Percentiles rank a stretch among this genome's conserved stretches.
Conservation (phyloP, 2,888 invertebrate species). For the Sarcophaga subvicina region DNA sequence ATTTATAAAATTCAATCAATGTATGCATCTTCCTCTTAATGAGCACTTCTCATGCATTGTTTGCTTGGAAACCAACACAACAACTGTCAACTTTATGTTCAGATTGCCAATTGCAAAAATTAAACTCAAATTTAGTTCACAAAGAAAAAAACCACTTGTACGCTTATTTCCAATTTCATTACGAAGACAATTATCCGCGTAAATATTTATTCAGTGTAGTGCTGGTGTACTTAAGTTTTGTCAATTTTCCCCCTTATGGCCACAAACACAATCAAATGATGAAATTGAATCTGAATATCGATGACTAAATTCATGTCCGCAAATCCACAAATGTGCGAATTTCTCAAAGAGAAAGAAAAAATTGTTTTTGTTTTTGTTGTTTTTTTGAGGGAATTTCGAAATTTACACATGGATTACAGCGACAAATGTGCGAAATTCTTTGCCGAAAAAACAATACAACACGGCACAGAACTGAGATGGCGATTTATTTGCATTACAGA, state of each 20-base stretch:
- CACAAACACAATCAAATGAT: slow-evolving; percentile 14
- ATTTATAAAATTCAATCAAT: too few relatives aligned
- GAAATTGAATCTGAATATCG: slow-evolving; percentile 28
- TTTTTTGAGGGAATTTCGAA: slow-evolving; percentile 43
- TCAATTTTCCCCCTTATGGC: slow-evolving; percentile 1
- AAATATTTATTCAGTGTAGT: slow-evolving; percentile 46
- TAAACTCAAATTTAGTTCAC: slow-evolving; percentile 3
- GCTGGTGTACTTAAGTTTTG: background rate
- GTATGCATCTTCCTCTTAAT: background rate
- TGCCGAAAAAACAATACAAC: slow-evolving; percentile 14
- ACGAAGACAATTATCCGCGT: slow-evolving; percentile 28
- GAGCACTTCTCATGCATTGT: background rate
- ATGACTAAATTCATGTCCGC: slow-evolving; percentile 16
- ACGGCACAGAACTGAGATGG: slow-evolving; percentile 15
- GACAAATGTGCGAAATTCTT: slow-evolving; percentile 76
- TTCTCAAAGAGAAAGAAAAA: slow-evolving; percentile 1
- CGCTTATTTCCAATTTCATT: background rate
- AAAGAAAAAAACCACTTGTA: background rate
- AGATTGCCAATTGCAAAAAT: background rate
- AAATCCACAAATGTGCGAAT: background rate
- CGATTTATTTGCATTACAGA: slow-evolving; percentile 26
- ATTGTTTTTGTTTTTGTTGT: background rate
- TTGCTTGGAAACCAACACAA: slow-evolving; percentile 3
- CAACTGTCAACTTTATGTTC: slow-evolving; percentile 36
- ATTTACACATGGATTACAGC: slow-evolving; percentile 69